Evolutionary conservation across 2,113 vertebrate genomes (phyloP).

Genomic region (Oncorhynchus mykiss): DNA sequence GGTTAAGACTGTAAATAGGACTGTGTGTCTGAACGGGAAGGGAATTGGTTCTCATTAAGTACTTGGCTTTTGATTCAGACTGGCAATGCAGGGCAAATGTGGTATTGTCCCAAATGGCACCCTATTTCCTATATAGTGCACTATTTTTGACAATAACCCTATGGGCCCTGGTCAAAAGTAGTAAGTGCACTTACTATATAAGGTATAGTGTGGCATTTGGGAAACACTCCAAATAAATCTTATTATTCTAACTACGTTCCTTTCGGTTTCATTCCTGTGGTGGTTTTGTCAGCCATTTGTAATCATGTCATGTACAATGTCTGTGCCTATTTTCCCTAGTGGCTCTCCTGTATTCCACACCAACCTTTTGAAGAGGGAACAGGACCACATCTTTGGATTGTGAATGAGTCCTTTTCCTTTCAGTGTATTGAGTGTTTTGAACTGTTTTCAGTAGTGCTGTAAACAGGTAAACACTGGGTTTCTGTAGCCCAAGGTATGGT

Average conservation of each 20-base stretch:
- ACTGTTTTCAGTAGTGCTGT: too few relatives aligned
- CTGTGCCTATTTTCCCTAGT: not conserved
- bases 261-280: not conserved
- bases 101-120: too few relatives aligned
- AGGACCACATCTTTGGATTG: not conserved
- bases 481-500: too few relatives aligned
- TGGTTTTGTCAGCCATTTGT: not conserved
- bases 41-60: not conserved
- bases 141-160: too few relatives aligned
- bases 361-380: not conserved
- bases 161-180: too few relatives aligned
- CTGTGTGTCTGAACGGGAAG: not conserved
- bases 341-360: not conserved
- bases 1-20: too few relatives aligned
- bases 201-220: too few relatives aligned
- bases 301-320: not conserved
- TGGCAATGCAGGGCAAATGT: not conserved
- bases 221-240: not conserved
- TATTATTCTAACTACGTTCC: not conserved
- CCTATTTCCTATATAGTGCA: too few relatives aligned
- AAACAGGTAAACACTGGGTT: too few relatives aligned
- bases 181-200: too few relatives aligned
- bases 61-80: not conserved
- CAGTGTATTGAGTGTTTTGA: too few relatives aligned
- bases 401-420: not conserved